Evolutionary conservation across 2,888 invertebrate genomes (phyloP).

Genomic region (Metalampra italica): DNA sequence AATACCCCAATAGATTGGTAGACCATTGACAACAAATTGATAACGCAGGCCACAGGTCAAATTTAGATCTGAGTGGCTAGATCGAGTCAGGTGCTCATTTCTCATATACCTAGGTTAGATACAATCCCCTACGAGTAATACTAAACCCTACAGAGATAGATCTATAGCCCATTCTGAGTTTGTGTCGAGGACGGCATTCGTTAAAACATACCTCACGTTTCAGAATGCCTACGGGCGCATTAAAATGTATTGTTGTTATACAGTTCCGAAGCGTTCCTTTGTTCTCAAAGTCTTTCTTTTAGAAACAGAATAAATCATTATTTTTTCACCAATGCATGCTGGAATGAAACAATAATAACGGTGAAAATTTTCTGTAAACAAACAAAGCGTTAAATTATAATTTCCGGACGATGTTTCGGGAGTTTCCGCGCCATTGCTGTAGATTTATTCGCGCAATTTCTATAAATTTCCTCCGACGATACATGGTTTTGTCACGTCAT

Average conservation of each 20-base stretch:
- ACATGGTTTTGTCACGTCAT: background rate
- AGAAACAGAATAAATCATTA: constrained; percentile 1
- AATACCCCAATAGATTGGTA: too few relatives aligned
- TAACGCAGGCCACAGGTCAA: too few relatives aligned
- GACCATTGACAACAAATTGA: too few relatives aligned
- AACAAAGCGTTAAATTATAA: background rate
- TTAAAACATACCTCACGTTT: constrained; percentile 13
- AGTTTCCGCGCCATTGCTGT: background rate
- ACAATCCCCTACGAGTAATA: background rate
- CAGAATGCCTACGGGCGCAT: constrained; percentile 21
- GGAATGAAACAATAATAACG: background rate
- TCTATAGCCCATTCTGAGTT: background rate
- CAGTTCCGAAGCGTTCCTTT: constrained; percentile 16
- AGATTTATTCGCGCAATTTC: background rate
- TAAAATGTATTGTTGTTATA: constrained; percentile 21
- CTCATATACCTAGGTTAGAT: too few relatives aligned
- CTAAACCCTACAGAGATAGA: background rate
- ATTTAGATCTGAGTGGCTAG: too few relatives aligned
- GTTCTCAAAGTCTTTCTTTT: constrained; percentile 7
- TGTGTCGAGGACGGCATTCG: background rate
- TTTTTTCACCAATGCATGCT: background rate
- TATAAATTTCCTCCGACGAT: background rate
- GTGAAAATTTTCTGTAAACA: background rate
- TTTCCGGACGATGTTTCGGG: constrained; percentile 4
- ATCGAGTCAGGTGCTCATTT: too few relatives aligned